Evolutionary conservation across 2,113 vertebrate genomes (phyloP).

Genomic region (Pelobates fuscus): DNA sequence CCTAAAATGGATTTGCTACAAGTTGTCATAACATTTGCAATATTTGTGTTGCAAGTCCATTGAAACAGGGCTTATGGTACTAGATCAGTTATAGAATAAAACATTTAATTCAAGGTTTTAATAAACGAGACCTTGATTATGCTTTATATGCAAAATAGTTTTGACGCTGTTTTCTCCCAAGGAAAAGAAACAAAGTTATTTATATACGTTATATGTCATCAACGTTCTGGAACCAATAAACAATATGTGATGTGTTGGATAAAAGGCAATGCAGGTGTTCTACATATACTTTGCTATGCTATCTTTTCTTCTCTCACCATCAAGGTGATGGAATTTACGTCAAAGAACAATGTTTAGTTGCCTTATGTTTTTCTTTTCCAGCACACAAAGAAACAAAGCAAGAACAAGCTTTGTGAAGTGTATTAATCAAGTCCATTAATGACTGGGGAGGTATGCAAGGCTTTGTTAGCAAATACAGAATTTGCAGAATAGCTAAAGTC

Average conservation of each 20-base stretch:
- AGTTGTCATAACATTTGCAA: too few relatives aligned
- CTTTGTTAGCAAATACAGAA: conserved; percentile 21
- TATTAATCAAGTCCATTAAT: conserved; percentile 3
- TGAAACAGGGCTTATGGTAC: too few relatives aligned
- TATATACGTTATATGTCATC: background rate
- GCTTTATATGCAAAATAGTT: background rate
- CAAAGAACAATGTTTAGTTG: conserved; percentile 10
- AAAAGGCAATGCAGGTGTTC: conserved; percentile 25
- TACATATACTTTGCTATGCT: background rate
- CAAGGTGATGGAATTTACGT: background rate
- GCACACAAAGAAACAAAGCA: background rate
- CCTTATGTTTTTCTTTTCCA: background rate
- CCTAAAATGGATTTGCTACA: too few relatives aligned
- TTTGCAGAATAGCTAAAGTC: background rate
- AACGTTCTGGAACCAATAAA: too few relatives aligned
- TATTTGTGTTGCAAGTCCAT: too few relatives aligned
- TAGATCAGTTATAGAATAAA: too few relatives aligned
- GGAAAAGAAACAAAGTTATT: background rate
- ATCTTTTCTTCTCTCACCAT: conserved; percentile 12
- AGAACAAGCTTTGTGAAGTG: background rate
- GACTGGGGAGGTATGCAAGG: background rate
- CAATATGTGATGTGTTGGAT: background rate
- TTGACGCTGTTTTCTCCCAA: background rate
- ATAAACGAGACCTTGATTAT: too few relatives aligned
- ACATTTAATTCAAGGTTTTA: too few relatives aligned